phyloP scores from a whole-genome alignment of 2,888 invertebrate genomes.

The Microplitis deprimator region DNA sequence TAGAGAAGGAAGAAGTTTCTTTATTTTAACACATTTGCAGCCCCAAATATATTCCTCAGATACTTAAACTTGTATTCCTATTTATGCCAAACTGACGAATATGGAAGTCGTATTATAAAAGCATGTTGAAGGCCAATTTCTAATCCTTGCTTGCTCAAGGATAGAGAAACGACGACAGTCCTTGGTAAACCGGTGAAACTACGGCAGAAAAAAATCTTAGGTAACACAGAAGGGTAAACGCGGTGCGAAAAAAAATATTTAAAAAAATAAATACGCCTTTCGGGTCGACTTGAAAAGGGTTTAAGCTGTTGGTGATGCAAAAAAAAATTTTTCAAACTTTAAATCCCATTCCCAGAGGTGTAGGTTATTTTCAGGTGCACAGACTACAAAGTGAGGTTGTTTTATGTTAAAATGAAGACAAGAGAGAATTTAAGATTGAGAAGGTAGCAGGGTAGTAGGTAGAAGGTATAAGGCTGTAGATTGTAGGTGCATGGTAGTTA shows the following conservation, averaged over 20 bases:
- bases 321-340: conserved; percentile 21
- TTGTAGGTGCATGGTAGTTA: conserved; percentile 32
- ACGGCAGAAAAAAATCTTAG: conserved; percentile 48
- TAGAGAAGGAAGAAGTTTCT: conserved; percentile 12
- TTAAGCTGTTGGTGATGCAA: conserved; percentile 29
- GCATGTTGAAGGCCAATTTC: conserved; percentile 66
- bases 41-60: conserved; percentile 2
- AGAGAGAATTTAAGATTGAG: conserved; percentile 13
- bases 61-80: not conserved
- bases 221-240: not conserved
- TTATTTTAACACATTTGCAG: not conserved
- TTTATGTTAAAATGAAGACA: conserved; percentile 45
- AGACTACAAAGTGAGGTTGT: conserved; percentile 32
- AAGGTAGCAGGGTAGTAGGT: conserved; percentile 33
- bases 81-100: not conserved
- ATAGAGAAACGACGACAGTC: conserved; percentile 61
- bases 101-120: conserved; percentile 47
- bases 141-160: conserved; percentile 62
- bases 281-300: conserved; percentile 38
- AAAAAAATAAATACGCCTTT: conserved; percentile 51
- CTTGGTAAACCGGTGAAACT: conserved; percentile 49
- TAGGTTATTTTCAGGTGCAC: conserved; percentile 27
- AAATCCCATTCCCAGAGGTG: conserved; percentile 15
- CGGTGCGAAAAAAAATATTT: conserved; percentile 51
- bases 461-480: conserved; percentile 8